Percentiles rank a stretch among this genome's conserved stretches.
Evolutionary conservation across 35 echinoderm and acorn worm species (phyloP).

Genomic region (Heliocidaris erythrogramma): DNA sequence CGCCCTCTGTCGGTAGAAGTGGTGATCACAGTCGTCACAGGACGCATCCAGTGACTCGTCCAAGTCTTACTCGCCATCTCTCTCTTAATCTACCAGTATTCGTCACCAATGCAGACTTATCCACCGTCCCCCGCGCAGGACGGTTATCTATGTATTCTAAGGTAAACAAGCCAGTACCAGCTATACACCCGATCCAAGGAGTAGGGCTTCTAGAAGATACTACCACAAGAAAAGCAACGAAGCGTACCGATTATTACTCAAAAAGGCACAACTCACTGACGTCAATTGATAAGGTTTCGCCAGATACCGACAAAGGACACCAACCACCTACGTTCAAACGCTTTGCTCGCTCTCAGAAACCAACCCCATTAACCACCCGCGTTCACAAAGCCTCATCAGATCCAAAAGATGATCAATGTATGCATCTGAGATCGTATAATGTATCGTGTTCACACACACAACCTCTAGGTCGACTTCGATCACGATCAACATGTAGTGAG

Average conservation of each 20-base stretch:
- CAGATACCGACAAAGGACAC: not conserved
- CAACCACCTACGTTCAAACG: constrained; percentile 33
- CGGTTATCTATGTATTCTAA: constrained; percentile 37
- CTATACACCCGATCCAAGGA: constrained; percentile 39
- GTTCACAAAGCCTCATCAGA: not conserved
- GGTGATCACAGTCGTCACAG: not conserved
- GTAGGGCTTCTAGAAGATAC: not conserved
- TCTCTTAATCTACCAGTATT: constrained; percentile 39
- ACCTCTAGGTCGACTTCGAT: constrained; percentile 23
- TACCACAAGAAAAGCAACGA: not conserved
- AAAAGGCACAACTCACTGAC: not conserved
- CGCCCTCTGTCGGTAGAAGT: not conserved
- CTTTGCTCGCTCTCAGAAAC: constrained; percentile 34
- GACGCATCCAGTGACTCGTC: constrained; percentile 15
- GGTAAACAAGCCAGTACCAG: constrained; percentile 16
- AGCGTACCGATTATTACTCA: constrained; percentile 16
- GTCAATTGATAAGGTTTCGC: not conserved
- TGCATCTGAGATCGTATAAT: constrained; percentile 41
- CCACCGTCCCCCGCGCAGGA: constrained; percentile 26
- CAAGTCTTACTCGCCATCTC: constrained; percentile 20
- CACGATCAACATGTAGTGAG: constrained; percentile 38
- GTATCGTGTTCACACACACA: not conserved
- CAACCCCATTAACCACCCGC: not conserved
- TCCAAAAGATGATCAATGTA: not conserved
- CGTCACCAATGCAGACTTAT: constrained; percentile 36